phyloP scores from a whole-genome alignment of 2,797 vertebrate genomes.

The Cyclura pinguis region DNA sequence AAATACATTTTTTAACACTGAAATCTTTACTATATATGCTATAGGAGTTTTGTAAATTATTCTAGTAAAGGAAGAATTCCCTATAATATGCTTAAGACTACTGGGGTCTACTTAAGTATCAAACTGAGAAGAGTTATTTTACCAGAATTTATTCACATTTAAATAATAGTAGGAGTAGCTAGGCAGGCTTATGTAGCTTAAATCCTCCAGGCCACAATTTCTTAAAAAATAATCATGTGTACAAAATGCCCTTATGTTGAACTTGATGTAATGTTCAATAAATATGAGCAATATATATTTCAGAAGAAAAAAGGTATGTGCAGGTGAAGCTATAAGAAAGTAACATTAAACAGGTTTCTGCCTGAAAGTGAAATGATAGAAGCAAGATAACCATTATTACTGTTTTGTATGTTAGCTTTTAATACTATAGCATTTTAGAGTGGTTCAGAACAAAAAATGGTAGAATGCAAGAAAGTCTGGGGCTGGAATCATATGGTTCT shows the following conservation, averaged over 20 bases:
- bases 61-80: not conserved
- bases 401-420: not conserved
- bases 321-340: accelerated
- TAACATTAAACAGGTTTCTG: not conserved
- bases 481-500: no score
- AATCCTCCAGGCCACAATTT: not conserved
- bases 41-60: not conserved
- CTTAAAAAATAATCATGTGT: not conserved
- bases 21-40: not conserved
- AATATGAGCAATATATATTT: not conserved
- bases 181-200: not conserved
- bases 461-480: not conserved
- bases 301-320: not conserved
- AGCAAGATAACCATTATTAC: not conserved
- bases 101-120: not conserved
- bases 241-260: not conserved
- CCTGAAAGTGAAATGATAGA: not conserved
- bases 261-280: slow-evolving; percentile 10
- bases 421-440: not conserved
- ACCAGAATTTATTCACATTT: not conserved
- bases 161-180: not conserved
- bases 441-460: not conserved
- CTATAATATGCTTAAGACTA: not conserved
- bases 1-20: not conserved
- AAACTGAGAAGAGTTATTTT: not conserved